Conservation (phyloP, 2,113 vertebrate genomes). For the Phrynocephalus versicolor region DNA sequence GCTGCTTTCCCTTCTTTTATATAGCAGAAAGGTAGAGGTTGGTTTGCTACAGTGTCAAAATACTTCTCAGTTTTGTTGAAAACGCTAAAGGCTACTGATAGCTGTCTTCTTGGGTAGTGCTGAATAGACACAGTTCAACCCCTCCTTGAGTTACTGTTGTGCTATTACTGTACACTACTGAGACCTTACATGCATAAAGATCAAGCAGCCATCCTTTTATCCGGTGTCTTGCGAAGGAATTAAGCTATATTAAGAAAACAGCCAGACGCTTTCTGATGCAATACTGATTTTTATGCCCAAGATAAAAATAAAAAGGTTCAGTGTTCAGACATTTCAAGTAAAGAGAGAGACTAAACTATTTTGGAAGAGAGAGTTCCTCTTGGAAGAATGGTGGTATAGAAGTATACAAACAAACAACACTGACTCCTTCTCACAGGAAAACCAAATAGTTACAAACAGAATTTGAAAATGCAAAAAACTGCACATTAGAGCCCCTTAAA, state of each 20-base stretch:
- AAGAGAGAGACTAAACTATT: slow-evolving; percentile 46
- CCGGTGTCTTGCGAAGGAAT: slow-evolving; percentile 43
- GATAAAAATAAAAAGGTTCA: slow-evolving; percentile 70
- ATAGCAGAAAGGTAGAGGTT: neutral
- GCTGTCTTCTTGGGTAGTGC: no score
- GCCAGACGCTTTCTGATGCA: slow-evolving; percentile 73
- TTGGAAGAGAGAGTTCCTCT: no score
- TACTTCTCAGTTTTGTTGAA: neutral
- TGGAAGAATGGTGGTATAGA: no score
- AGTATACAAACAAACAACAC: no score
- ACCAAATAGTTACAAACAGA: neutral
- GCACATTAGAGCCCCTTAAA: neutral
- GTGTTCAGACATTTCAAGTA: slow-evolving; percentile 65
- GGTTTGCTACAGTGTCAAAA: neutral
- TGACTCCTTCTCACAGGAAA: neutral
- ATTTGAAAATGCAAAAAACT: neutral
- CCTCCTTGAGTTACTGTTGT: no score
- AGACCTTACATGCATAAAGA: neutral
- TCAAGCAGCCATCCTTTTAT: neutral
- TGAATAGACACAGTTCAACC: no score
- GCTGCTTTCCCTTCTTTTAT: neutral
- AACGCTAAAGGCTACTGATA: neutral
- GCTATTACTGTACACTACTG: no score
- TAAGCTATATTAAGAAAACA: slow-evolving; percentile 71
- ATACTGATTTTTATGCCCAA: slow-evolving; percentile 39